These are phyloP conservation scores for Phania funesta DNA, from an alignment of 2,888 invertebrate genomes.

Conservation along the genomic window DNA sequence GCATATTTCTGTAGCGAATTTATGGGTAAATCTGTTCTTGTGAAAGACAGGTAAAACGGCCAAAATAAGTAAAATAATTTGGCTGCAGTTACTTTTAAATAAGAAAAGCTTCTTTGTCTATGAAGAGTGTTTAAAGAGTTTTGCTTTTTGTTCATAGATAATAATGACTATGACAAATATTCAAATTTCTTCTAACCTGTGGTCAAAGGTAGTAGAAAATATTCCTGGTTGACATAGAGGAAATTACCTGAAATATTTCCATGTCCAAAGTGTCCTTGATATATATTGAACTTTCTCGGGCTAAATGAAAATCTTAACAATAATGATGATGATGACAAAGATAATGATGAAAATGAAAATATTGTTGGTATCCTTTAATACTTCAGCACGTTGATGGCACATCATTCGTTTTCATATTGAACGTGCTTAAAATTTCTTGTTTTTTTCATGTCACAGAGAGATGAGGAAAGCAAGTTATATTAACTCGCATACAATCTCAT, in stretches of 20 bases:
- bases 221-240: not conserved
- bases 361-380: constrained; percentile 23
- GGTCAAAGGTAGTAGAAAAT: not conserved
- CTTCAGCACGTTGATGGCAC: constrained; percentile 60
- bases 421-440: constrained; percentile 52
- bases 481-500: constrained; percentile 21
- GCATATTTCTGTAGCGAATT: constrained; percentile 36
- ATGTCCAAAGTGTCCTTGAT: not conserved
- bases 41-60: not conserved
- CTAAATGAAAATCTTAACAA: constrained; percentile 21
- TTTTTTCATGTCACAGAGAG: not conserved
- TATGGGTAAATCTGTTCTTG: constrained; percentile 33
- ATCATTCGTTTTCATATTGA: constrained; percentile 65
- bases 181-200: not conserved
- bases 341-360: constrained; percentile 37
- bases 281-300: not conserved
- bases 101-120: not conserved
- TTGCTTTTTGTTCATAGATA: constrained; percentile 16
- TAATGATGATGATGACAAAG: constrained; percentile 18
- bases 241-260: not conserved
- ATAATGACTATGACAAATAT: constrained; percentile 32
- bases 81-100: not conserved
- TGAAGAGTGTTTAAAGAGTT: not conserved
- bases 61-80: not conserved
- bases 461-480: not conserved